Evolutionary conservation across 2,113 vertebrate species (phyloP).

Genomic region (Petrocephalus zakoni): DNA sequence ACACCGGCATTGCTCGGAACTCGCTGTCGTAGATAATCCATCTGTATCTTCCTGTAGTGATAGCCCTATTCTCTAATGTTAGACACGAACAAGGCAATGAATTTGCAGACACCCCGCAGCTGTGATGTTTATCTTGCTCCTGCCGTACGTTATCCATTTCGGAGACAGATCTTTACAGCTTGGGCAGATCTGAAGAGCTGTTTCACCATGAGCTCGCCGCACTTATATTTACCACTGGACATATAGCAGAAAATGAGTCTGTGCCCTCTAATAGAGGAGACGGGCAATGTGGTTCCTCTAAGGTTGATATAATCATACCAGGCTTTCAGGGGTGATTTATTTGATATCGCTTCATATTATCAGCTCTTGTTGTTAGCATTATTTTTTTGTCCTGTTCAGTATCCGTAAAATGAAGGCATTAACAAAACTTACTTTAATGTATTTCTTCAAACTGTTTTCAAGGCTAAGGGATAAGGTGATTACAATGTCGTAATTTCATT

Average conservation of each 20-base stretch:
- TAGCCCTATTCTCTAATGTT: slow-evolving; percentile 55
- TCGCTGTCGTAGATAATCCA: slow-evolving; percentile 50
- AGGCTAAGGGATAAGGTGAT: background rate
- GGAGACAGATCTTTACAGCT: slow-evolving; percentile 55
- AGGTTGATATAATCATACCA: slow-evolving; percentile 50
- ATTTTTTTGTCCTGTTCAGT: slow-evolving; percentile 5
- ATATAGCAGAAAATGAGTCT: slow-evolving; percentile 44
- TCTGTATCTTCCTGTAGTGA: slow-evolving; percentile 62
- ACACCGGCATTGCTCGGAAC: slow-evolving; percentile 20
- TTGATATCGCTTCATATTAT: slow-evolving; percentile 53
- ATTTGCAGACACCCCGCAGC: slow-evolving; percentile 44
- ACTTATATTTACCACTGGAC: slow-evolving; percentile 56
- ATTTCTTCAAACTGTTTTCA: background rate
- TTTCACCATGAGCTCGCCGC: slow-evolving; percentile 42
- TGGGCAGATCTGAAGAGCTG: slow-evolving; percentile 39
- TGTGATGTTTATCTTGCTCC: slow-evolving; percentile 53
- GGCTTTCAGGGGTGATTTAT: slow-evolving; percentile 48
- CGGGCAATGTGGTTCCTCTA: slow-evolving; percentile 42
- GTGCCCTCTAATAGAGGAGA: slow-evolving; percentile 48
- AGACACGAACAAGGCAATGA: slow-evolving; percentile 49
- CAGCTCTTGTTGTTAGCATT: slow-evolving; percentile 41
- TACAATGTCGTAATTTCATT: slow-evolving; percentile 9
- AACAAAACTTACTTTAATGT: slow-evolving; percentile 2
- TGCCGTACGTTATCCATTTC: slow-evolving; percentile 51
- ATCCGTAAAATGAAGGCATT: slow-evolving; percentile 13